These are phyloP conservation scores for Lophotriccus pileatus DNA, from an alignment of 2,797 vertebrate genomes.

Conservation along the genomic window DNA sequence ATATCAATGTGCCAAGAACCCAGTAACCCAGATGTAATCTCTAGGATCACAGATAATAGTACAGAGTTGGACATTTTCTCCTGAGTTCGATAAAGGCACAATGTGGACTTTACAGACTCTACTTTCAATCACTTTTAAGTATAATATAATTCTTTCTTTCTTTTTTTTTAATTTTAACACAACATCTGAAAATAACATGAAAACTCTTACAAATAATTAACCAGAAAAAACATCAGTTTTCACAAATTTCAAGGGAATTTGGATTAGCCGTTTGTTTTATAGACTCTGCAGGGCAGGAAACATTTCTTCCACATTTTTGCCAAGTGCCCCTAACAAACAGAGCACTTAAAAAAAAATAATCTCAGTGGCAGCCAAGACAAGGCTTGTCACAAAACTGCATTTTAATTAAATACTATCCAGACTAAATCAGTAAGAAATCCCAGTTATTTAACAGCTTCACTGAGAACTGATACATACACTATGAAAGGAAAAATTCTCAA, in stretches of 20 bases:
- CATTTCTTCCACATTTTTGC: background rate
- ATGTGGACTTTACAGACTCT: background rate
- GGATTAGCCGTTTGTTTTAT: background rate
- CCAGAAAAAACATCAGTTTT: background rate
- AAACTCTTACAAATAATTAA: background rate
- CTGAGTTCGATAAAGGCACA: background rate
- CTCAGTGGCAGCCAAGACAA: background rate
- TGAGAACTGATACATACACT: background rate
- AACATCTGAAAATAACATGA: background rate
- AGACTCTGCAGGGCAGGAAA: background rate
- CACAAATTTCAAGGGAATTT: background rate
- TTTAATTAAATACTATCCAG: slow-evolving; percentile 13
- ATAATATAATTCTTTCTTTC: background rate
- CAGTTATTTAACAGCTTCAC: background rate
- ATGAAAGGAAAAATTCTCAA: background rate
- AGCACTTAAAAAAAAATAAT: background rate
- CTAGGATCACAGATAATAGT: background rate
- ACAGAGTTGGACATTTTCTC: background rate
- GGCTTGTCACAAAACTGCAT: background rate
- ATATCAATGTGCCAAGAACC: background rate
- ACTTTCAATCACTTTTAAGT: background rate
- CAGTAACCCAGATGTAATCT: background rate
- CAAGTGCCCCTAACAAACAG: background rate
- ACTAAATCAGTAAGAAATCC: background rate
- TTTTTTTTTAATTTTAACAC: background rate